Evolutionary conservation across 2,888 invertebrate genomes (phyloP), one percentile per base, ranked within the genome.

Genomic region (Escarpia spicata): DNA sequence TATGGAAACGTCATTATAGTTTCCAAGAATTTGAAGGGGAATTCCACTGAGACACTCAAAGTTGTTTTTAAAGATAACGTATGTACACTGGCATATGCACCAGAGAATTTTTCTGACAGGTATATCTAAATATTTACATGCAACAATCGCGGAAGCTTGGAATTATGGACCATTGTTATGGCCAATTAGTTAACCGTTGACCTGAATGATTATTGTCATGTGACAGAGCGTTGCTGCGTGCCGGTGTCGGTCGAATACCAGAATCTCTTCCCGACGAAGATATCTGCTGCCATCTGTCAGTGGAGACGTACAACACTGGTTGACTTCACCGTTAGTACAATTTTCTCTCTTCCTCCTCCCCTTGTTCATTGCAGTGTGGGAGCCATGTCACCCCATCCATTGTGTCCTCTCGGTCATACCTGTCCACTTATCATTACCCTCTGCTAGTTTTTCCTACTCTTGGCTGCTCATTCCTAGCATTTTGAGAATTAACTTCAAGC

Each of bases 291-390:
- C 43, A 96, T 98, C 94, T 97, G 97, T 92, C 97, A 98, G 95
- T 98, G 98, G 98, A 97, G 97, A 94, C 97, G 98, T 9, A 97
- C 97, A 4, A 97, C 97, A 1, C 98, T 97, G 97, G 97, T 97
- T 26, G 98, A 98, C 94, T 98, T 97, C 96, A 97, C 94, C 58
- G 97, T 94, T 97, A 44, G 44, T 37, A 91, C 44, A 2, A 44
- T 45, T 31, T 31, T 15, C 43, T n/a, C 44, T 19, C 26, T 31
- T 31, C 90, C 10, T 31, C 90, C 10, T 92, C 9, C 43, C 2
- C 37, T 43, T n/a, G 43, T 92, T 92, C 92, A 89, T 91, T 92
- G 43, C 26, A 92, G 12, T 1, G 10, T n/a, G 19, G 9, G 26
- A 37, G 37, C 37, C 37, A 37, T 1, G 37, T 37, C 37, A 37